Evolutionary conservation across 2,888 invertebrate genomes (phyloP), one percentile per base, ranked within the genome.

Genomic region (Loripinus fragilis): DNA sequence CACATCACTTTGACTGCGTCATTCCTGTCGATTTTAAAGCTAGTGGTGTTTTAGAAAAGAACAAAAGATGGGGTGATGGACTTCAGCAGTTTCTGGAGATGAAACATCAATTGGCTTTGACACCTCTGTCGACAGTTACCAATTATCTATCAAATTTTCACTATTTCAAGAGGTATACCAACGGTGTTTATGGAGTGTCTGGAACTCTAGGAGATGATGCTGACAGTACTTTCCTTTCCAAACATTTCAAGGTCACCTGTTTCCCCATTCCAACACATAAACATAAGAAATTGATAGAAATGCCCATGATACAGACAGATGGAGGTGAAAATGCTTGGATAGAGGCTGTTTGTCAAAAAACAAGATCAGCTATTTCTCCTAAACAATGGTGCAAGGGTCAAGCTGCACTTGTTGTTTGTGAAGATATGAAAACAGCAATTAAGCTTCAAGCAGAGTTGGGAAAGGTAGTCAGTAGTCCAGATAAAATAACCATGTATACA

Each of bases 211-310:
- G 86, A 0, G 66, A 73, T 0, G 68, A 85, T 5, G 84, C 79
- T 0, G 93, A 93, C 77, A 86, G 90, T 68, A 83, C 91, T 23
- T 84, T 93, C 15, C 71, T 87, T 1, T 30, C 69, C 3, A 77
- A 25, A 30, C 55, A 69, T 7, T 83, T 77, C 52, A 35, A 67
- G 7, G 78, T 85, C 0, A 64, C 79, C 20, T 66, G 74, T 48
- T 17, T 74, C 10, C 48, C 66, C 12, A 74, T 86, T 12, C 86
- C 86, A 41, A 71, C 76, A 20, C 50, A 64, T 30, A 55, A 70
- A 50, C 52, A 41, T n/a, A 76, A 71, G 60, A 76, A 65, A 17
- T 68, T 79, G 23, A 64, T 65, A 25, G 80, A 86, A 74, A 38
- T 74, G 17, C 60, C 60, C 8, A 33, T 60, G 60, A 60, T 60